These are phyloP conservation scores for Acleris holmiana DNA, from an alignment of 2,888 invertebrate genomes.

Conservation along the genomic window DNA sequence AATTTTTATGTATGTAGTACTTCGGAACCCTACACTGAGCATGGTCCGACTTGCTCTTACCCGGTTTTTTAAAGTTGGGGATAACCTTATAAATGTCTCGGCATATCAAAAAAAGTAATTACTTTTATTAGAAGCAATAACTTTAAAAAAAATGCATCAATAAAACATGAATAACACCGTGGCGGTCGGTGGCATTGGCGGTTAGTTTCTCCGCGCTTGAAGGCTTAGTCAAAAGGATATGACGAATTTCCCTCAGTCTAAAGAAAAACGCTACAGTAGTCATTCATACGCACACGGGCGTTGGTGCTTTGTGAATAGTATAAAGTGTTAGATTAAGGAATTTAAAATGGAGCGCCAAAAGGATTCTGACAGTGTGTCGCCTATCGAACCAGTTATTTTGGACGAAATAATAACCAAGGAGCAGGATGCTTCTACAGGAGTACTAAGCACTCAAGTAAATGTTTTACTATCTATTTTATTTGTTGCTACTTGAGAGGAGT, in stretches of 20 bases:
- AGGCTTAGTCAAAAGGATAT: conserved; percentile 57
- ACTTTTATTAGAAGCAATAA: no score
- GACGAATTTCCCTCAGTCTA: conserved; percentile 48
- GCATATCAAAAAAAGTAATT: no score
- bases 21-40: no score
- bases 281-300: conserved; percentile 6
- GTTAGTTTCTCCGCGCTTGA: conserved; percentile 30
- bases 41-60: no score
- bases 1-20: no score
- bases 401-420: conserved; percentile 56
- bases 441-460: conserved; percentile 61
- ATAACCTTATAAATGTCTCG: no score
- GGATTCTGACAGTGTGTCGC: conserved; percentile 38
- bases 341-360: conserved; percentile 47
- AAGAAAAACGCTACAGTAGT: conserved; percentile 37
- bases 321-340: conserved; percentile 54
- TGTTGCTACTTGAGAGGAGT: no score
- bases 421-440: conserved; percentile 60
- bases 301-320: background rate
- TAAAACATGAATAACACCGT: conserved; percentile 5
- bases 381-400: conserved; percentile 46
- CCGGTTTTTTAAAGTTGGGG: no score
- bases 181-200: conserved; percentile 5
- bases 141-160: background rate
- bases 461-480: conserved; percentile 11